Base-by-base conservation (phyloP, 2,797 vertebrate genomes). In the Melopsittacus undulatus region DNA sequence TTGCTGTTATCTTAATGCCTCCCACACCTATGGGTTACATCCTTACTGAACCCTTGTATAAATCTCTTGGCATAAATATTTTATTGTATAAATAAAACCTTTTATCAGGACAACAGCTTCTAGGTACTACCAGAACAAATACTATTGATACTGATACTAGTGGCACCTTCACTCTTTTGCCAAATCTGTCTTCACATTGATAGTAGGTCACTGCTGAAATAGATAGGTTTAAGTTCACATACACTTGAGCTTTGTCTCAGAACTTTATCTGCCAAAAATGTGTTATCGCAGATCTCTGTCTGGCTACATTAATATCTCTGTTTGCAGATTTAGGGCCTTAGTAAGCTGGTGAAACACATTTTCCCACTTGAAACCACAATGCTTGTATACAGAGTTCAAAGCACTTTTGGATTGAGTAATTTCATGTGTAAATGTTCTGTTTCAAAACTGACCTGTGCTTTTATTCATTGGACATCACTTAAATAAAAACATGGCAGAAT, bases 391-490 rank as follows among this genome's bases (percentile, higher is more conserved):
- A 94, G 93, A 92, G 81, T 88, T 94, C 91, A 94, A 91, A 88
- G 89, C 83, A 49, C 67, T 96, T 83, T 48, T 36, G 68, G 66
- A 78, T 23, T 19, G 73, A 91, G 94, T n/a, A 57, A 34, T 83
- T 92, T 86, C 75, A 83, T 4, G 34, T 92, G 87, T 75, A 93
- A 96, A 93, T 86, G 93, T 85, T 96, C 95, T 73, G 59, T 93
- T 96, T 95, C 95, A 83, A 96, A 97, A 95, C 87, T 89, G 89
- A 81, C 94, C 95, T 29, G 7, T 85, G 83, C 92, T 97, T 92
- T 95, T 77, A 69, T 73, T 90, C 91, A 19, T 80, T 49, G 96
- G 94, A 97, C 94, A 97, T 89, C 96, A 88, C 95, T 97, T 96
- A 95, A 95, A 96, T 92, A 95, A 96, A 96, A 96, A 85, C 85